phyloP scores from a whole-genome alignment of 2,888 invertebrate species.

The Perithous albicinctus region DNA sequence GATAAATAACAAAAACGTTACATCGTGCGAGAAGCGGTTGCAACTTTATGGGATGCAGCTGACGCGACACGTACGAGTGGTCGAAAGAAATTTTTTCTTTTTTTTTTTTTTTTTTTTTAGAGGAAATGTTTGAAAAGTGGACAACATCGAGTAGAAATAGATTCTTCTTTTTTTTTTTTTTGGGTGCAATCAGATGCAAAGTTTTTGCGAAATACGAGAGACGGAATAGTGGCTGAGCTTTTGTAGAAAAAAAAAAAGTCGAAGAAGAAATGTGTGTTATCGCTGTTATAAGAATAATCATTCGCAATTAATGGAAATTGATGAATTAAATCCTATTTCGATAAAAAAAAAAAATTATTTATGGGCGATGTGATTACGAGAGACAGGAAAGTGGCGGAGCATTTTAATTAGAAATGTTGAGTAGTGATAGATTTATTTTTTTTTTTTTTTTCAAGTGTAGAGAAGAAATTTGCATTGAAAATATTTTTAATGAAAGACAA shows the following conservation, averaged over 20 bases:
- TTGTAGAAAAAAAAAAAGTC: background rate
- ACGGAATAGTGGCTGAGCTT: conserved; percentile 28
- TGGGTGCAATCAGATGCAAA: conserved; percentile 1
- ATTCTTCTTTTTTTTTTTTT: conserved; percentile 14
- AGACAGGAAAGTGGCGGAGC: no score
- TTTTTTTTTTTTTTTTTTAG: background rate
- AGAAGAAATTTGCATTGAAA: no score
- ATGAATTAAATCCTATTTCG: no score
- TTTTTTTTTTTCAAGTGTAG: background rate
- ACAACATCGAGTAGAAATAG: conserved; percentile 45
- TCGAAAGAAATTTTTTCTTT: no score
- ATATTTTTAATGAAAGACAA: no score
- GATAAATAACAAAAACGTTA: conserved; percentile 41
- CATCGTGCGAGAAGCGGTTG: conserved; percentile 66
- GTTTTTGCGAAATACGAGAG: conserved; percentile 7
- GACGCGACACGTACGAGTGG: conserved; percentile 58
- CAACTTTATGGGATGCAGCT: conserved; percentile 62
- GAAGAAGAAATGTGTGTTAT: conserved; percentile 1
- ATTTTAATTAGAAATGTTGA: no score
- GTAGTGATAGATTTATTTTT: background rate
- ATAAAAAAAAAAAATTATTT: no score
- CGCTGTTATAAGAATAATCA: no score
- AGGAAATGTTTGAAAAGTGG: background rate
- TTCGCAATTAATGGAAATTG: no score
- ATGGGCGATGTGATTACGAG: no score